Evolutionary conservation across 2,113 vertebrate species (phyloP), one percentile per base, ranked within the genome.

Genomic region (Austrofundulus limnaeus): DNA sequence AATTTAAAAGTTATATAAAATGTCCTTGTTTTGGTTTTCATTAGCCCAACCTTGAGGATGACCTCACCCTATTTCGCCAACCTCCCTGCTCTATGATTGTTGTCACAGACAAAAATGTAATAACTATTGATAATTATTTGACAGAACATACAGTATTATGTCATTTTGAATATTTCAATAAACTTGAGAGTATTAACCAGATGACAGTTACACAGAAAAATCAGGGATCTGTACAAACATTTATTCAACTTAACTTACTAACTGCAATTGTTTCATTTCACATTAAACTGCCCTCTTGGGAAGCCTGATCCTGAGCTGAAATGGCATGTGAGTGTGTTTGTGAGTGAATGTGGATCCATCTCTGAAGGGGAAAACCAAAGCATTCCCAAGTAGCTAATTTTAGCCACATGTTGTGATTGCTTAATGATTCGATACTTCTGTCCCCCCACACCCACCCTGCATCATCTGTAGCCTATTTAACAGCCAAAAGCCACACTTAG

Each of bases 361-460:
- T 25, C 31, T 24, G 20, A 49, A 56, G 28, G 34, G 38, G 61
- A 61, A 56, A 74, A 10, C 13, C 11, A 15, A 58, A 66, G 28
- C 59, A 61, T 80, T 84, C 58, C 51, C 42, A 34, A 59, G 50
- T 9, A 41, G 60, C 56, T 77, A 70, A 78, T 77, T 82, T 82
- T 85, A 85, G 71, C 83, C 84, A 85, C 78, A 82, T 85, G 83
- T 75, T 81, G 61, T 23, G 62, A 64, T 82, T 72, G 23, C 66
- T 49, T 53, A 62, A 77, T 64, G 43, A 71, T 49, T 49, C 1
- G 6, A 61, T 21, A 54, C 51, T 46, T 0, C 15, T 58, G 28
- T 5, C 13, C 52, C 45, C 4, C 49, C 16, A 56, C n/a, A 12
- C 6, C 21, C 21, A 11, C 46, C 20, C 50, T 6, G 3, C 39